Conservation (phyloP, 2,888 invertebrate genomes). For the Ochlodes sylvanus region DNA sequence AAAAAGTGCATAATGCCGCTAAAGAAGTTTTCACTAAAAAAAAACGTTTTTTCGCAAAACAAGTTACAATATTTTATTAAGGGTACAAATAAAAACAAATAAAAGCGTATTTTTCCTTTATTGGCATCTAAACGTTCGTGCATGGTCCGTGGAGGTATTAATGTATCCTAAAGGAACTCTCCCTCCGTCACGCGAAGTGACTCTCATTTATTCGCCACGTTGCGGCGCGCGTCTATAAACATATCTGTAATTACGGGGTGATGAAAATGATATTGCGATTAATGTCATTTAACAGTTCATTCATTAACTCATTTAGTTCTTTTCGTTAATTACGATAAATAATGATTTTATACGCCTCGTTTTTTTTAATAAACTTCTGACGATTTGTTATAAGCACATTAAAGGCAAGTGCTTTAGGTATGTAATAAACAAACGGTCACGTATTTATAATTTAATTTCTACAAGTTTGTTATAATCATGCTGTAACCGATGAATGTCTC, state of each 20-base stretch:
- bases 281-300: slow-evolving; percentile 18
- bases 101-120: background rate
- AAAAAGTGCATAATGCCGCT: too few relatives aligned
- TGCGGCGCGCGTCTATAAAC: slow-evolving; percentile 9
- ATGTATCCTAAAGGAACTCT: slow-evolving; percentile 24
- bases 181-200: slow-evolving; percentile 38
- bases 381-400: too few relatives aligned
- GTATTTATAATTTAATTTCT: too few relatives aligned
- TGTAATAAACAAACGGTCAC: too few relatives aligned
- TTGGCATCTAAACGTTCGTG: slow-evolving; percentile 6
- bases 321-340: background rate
- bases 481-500: too few relatives aligned
- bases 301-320: background rate
- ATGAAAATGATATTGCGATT: slow-evolving; percentile 4
- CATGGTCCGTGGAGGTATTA: slow-evolving; percentile 17
- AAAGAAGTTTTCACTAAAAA: too few relatives aligned
- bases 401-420: too few relatives aligned
- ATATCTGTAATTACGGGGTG: slow-evolving; percentile 28
- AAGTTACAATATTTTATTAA: background rate
- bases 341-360: background rate
- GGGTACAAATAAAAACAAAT: background rate
- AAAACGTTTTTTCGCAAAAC: too few relatives aligned
- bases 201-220: slow-evolving; percentile 37
- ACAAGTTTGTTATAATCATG: too few relatives aligned
- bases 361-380: too few relatives aligned